Evolutionary conservation across 2,113 vertebrate genomes (phyloP), one percentile per base, ranked within the genome.

Genomic region (Tichodroma muraria): DNA sequence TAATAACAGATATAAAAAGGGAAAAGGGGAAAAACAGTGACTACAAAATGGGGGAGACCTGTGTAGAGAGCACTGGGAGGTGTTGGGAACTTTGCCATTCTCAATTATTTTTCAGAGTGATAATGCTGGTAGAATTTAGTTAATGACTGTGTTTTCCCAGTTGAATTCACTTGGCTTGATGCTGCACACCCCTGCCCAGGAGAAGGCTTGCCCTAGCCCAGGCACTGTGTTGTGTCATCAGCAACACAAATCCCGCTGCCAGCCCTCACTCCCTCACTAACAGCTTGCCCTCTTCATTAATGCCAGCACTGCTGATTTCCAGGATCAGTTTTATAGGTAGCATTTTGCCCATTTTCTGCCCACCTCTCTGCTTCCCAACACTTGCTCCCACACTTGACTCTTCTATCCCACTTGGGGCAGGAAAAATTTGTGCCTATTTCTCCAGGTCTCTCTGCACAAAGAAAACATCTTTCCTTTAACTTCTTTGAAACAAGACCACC

Each of bases 401-500:
- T 76, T 69, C 91, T 80, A 56, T 65, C 23, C 45, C 3, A 6
- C n/a, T 42, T 71, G 52, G 59, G 25, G 35, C 56, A 77, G 37
- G 27, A 71, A 93, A 88, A 91, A 21, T 17, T 59, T 68, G 14
- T 53, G 73, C 40, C 60, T 84, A 0, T 71, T 79, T 73, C 82
- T 68, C 13, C 57, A 64, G 16, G 33, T 11, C 23, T 7, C 50
- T 84, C 47, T 66, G 9, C 44, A 88, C 40, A 94, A 91, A 92
- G 52, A 52, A 88, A 77, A 53, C 4, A 54, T 64, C 42, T 69
- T 84, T 91, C 33, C 33, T 95, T 69, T 25, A 75, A 75, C 8
- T 85, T 37, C 52, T 91, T 64, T 86, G 60, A 92, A 93, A 88
- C 8, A 33, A 83, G 90, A 90, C 94, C 93, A 96, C 92, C 88